Percentiles rank a stretch among this genome's conserved stretches.
Evolutionary conservation across 1,140 invertebrate species (phyloP).

Genomic region (Steinernema feltiae): DNA sequence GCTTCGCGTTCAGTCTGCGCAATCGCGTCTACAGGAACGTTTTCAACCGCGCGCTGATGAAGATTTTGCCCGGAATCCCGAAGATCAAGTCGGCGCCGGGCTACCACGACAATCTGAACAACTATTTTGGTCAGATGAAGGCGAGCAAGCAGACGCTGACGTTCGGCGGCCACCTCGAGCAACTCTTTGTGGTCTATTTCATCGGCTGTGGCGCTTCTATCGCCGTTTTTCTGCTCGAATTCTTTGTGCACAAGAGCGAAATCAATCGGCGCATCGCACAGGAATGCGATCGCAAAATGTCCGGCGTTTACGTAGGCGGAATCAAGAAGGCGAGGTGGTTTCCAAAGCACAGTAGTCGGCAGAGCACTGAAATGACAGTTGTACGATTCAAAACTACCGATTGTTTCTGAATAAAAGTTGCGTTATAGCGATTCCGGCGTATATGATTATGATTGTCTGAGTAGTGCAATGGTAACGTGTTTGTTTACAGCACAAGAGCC

Average conservation of each 20-base stretch:
- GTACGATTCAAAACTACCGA: too few relatives aligned
- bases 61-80: constrained; percentile 30
- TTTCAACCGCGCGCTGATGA: constrained; percentile 34
- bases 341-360: neutral
- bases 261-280: neutral
- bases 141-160: constrained; percentile 5
- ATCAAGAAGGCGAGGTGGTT: neutral
- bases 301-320: neutral
- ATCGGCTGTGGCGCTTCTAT: neutral
- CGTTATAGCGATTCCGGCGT: too few relatives aligned
- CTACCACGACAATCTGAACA: neutral
- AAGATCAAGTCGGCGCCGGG: constrained; percentile 33
- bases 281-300: neutral
- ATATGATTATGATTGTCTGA: too few relatives aligned
- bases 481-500: too few relatives aligned
- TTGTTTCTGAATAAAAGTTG: too few relatives aligned
- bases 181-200: constrained; percentile 26
- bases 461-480: too few relatives aligned
- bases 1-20: constrained; percentile 32
- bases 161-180: constrained; percentile 23
- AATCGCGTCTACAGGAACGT: constrained; percentile 20
- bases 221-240: neutral
- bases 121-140: neutral
- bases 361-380: too few relatives aligned
- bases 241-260: neutral